Conservation (phyloP, 2,797 vertebrate species). For the Falco concolor region DNA sequence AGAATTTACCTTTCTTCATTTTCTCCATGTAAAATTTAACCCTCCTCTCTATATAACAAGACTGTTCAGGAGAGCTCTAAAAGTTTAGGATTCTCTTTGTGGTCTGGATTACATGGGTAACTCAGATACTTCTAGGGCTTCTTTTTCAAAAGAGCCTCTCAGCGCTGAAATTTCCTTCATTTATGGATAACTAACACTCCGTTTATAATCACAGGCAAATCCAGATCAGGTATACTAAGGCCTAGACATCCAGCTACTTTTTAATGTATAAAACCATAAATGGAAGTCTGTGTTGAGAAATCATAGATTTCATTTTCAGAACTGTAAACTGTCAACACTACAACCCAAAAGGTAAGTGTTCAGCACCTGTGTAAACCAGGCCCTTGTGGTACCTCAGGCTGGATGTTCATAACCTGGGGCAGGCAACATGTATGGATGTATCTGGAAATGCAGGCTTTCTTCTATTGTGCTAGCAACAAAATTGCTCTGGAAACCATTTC, state of each 20-base stretch:
- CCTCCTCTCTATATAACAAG: neutral
- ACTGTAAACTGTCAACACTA: neutral
- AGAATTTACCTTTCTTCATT: neutral
- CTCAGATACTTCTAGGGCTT: neutral
- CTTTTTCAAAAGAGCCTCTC: neutral
- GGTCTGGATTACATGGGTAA: neutral
- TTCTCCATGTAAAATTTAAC: neutral
- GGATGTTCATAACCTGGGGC: neutral
- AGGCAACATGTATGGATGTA: neutral
- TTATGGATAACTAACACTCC: neutral
- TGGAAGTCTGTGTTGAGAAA: neutral
- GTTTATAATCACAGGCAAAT: neutral
- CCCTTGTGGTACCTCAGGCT: neutral
- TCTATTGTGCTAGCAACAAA: neutral
- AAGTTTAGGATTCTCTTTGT: neutral
- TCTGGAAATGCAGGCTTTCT: neutral
- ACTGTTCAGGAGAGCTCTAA: neutral
- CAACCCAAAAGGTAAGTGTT: neutral
- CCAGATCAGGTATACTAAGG: neutral
- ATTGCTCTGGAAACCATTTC: neutral
- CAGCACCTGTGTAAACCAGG: neutral
- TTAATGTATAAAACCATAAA: neutral
- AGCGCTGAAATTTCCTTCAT: neutral
- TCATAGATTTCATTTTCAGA: neutral
- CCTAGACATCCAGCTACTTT: neutral